A percentile compares a stretch with the other conserved stretches of the same genome.
Evolutionary conservation across 2,888 invertebrate species (phyloP).

Genomic region (Trichogramma dendrolimi): DNA sequence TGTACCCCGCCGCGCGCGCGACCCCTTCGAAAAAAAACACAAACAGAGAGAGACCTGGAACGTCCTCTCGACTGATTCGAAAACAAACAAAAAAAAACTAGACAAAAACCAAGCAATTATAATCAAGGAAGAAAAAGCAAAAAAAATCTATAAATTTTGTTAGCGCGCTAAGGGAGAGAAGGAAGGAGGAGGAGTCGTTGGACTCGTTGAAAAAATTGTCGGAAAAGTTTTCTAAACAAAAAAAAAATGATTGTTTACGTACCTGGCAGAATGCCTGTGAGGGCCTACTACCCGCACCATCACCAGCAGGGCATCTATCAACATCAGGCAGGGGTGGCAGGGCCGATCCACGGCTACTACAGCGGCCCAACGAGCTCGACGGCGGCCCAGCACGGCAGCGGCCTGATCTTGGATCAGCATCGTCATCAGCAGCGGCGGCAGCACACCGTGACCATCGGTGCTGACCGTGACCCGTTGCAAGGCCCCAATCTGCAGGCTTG

Average conservation of each 20-base stretch:
- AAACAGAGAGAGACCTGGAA: conserved; percentile 50
- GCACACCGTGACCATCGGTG: neutral
- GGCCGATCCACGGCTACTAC: conserved; percentile 10
- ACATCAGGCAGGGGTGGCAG: conserved; percentile 5
- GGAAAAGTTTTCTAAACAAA: neutral
- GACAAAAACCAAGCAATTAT: neutral
- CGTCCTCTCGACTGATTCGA: conserved; percentile 40
- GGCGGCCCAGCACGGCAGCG: conserved; percentile 18
- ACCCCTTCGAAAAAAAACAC: neutral
- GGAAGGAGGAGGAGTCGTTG: neutral
- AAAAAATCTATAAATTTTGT: neutral
- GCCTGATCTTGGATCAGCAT: conserved; percentile 35
- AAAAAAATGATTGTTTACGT: conserved; percentile 50
- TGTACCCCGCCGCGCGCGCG: neutral
- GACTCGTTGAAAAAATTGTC: neutral
- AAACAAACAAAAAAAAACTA: neutral
- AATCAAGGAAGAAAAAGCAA: neutral
- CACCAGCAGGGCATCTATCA: conserved; percentile 39
- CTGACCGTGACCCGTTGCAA: neutral
- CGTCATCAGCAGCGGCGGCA: conserved; percentile 27
- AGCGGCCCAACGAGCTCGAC: conserved; percentile 5
- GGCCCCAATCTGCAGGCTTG: conserved; percentile 38
- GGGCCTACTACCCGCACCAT: conserved; percentile 44
- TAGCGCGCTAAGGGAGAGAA: no score
- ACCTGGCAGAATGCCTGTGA: conserved; percentile 51